Evolutionary conservation across 2,888 invertebrate species (phyloP), one percentile per base, ranked within the genome.

Genomic region (Chloromyia formosa): DNA sequence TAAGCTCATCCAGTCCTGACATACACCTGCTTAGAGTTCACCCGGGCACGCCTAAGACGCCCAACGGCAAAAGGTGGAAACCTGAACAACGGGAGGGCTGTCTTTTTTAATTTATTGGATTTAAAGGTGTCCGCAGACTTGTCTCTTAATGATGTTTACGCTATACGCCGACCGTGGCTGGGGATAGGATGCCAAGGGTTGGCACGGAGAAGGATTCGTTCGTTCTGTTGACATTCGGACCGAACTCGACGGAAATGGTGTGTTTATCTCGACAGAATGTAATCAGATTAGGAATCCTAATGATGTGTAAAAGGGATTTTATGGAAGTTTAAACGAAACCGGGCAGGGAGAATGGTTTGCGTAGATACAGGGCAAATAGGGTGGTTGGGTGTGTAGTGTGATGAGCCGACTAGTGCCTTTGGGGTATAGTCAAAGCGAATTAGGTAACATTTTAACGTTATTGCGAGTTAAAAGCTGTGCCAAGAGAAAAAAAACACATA

Each of bases 251-350:
- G 74, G 74, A 68, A 74, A 74, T 68, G 66, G 74, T 40, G 74
- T 74, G 74, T 74, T 74, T 74, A 74, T 64, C 58, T 68, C 54
- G 58, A 74, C 22, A 45, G 45, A 45, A 45, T 45, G 42, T 66
- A 66, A 66, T 66, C 66, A 45, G 66, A 66, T 66, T 18, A 45
- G 22, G 49, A 66, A 66, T 66, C 49, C 66, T 45, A 66, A 66
- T 66, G 66, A 66, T 66, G 66, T 66, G 66, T 66, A 42, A 66
- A 66, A 45, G 66, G 45, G 45, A 42, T 66, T 66, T 66, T 45
- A 20, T 45, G 23, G 60, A 22, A 60, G 60, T 23, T 60, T 60
- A 23, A 60, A 60, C n/a, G 60, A 60, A 23, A 49, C 2, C 14
- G 49, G 27, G 27, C 27, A 35, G 3, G 27, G 49, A 3, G 49